Evolutionary conservation across 2,888 invertebrate genomes (phyloP), one percentile per base, ranked within the genome.

Genomic region (Sepioteuthis lessoniana): DNA sequence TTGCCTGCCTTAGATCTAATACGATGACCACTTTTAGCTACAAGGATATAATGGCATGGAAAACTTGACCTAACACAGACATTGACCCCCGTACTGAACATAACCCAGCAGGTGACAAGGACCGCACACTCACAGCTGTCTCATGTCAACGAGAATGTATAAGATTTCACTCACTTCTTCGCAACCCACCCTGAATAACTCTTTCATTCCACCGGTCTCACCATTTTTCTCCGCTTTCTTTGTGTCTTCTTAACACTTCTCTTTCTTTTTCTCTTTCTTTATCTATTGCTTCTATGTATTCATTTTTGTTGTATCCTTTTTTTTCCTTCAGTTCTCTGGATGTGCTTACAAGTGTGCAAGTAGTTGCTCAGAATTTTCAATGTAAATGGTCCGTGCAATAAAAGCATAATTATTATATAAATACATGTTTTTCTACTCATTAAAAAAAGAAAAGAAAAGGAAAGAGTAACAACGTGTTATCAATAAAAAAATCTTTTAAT

Each of bases 1-100:
- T 76, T 8, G n/a, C 13, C 76, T 10, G 76, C n/a, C 76, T 76
- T 16, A n/a, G 76, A 76, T n/a, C 76, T 76, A 76, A 76, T 76
- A 76, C 76, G 76, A 76, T n/a, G 76, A 76, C 76, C 76, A 76
- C 31, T 76, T 76, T 76, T 76, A 76, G n/a, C 76, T 76, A 76
- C 76, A n/a, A 76, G 76, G n/a, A n/a, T 76, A 76, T 76, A 76
- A 76, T 76, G n/a, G 76, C 60, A 28, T 60, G 60, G 7, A 76
- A 76, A n/a, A n/a, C 76, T n/a, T 76, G 76, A 76, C 76, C 76
- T 76, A n/a, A 76, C 76, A 76, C 76, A 76, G 76, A 76, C 76
- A n/a, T 76, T 76, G 76, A 76, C 76, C n/a, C 76, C 76, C n/a
- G 76, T n/a, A 13, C n/a, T 19, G 76, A 76, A n/a, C 76, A 76